These are phyloP conservation scores for Turritopsis dohrnii DNA, from an alignment of 30 jellyfish, hydroid and myxozoan genomes.

Conservation along the genomic window DNA sequence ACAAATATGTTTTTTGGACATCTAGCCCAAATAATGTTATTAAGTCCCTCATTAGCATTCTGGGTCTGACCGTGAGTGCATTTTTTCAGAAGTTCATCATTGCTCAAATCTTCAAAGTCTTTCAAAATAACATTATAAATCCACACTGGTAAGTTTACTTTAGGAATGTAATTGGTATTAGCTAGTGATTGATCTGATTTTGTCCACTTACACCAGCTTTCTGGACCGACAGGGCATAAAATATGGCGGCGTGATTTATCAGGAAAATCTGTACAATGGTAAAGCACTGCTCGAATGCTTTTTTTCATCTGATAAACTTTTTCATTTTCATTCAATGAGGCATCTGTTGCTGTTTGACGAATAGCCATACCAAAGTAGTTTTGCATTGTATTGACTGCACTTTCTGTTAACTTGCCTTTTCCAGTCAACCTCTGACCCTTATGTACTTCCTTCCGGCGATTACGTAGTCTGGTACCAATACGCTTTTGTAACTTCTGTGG, in stretches of 20 bases:
- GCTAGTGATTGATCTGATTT: too few species aligned
- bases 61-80: conserved; percentile 22
- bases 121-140: neutral
- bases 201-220: conserved; percentile 31
- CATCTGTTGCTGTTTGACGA: conserved; percentile 10
- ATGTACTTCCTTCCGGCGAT: conserved; percentile 11
- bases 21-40: too few species aligned
- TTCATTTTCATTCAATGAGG: neutral
- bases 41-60: conserved; percentile 2
- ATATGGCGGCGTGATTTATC: conserved; percentile 8
- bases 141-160: conserved; percentile 31
- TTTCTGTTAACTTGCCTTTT: conserved; percentile 4
- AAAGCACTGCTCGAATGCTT: conserved; percentile 7
- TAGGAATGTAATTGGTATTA: neutral
- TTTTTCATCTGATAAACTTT: conserved; percentile 19
- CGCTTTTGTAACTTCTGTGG: conserved; percentile 26
- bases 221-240: conserved; percentile 16
- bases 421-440: conserved; percentile 12
- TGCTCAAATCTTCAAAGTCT: conserved; percentile 22
- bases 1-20: conserved; percentile 4
- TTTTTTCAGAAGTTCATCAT: conserved; percentile 17
- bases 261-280: conserved; percentile 15
- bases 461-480: conserved; percentile 9
- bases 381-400: conserved; percentile 3
- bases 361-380: conserved; percentile 7